These are phyloP conservation scores for Eonycteris spelaea DNA, from an alignment of 2,113 vertebrate genomes.

Conservation along the genomic window DNA sequence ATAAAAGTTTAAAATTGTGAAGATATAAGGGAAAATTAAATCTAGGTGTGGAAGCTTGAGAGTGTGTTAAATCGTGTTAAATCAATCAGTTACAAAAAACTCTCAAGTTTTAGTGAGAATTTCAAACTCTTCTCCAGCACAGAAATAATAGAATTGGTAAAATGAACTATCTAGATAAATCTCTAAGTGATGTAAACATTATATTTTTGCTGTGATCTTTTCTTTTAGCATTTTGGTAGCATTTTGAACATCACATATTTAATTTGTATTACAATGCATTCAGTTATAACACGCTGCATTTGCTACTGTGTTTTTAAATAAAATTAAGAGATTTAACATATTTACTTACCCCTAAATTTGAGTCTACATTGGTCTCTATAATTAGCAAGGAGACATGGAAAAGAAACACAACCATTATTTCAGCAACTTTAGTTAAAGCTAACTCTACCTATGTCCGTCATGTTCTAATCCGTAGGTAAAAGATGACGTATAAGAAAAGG, in stretches of 20 bases:
- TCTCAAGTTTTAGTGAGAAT: not conserved
- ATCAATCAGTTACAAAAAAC: conserved; percentile 35
- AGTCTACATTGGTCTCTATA: not conserved
- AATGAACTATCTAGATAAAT: not conserved
- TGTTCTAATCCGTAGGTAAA: not conserved
- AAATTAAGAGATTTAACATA: not conserved
- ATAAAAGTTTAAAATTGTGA: not conserved
- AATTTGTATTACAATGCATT: not conserved
- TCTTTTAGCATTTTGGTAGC: not conserved
- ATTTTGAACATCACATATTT: not conserved
- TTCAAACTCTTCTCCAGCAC: not conserved
- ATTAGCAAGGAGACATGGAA: not conserved
- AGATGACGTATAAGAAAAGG: not conserved
- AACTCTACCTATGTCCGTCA: not conserved
- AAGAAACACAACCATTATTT: not conserved
- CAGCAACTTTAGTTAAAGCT: not conserved
- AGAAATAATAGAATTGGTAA: not conserved
- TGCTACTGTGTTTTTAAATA: not conserved
- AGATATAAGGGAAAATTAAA: conserved; percentile 7
- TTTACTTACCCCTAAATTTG: not conserved
- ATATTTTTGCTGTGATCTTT: not conserved
- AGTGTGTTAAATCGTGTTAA: not conserved
- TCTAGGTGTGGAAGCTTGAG: not conserved
- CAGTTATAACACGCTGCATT: not conserved
- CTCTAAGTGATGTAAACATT: not conserved